These are phyloP conservation scores for Aporophyla nigra DNA, from an alignment of 2,888 invertebrate species.

Conservation along the genomic window DNA sequence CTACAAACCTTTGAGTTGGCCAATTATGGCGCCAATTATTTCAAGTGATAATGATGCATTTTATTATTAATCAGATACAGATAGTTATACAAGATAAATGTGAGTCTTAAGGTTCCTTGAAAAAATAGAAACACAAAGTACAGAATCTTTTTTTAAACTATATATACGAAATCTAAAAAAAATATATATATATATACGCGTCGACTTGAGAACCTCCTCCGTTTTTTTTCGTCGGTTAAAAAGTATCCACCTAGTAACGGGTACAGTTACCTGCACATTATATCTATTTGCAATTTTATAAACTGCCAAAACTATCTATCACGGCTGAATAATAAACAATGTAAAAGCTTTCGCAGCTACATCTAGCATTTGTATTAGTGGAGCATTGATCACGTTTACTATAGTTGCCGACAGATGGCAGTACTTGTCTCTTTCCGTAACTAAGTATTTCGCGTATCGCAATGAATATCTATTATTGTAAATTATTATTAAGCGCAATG, in stretches of 20 bases:
- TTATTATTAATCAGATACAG: not conserved
- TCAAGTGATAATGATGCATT: constrained; percentile 5
- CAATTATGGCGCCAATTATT: constrained; percentile 22
- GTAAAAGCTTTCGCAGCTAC: constrained; percentile 8
- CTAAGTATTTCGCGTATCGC: not conserved
- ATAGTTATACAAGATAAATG: not conserved
- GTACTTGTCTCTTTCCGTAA: constrained; percentile 7
- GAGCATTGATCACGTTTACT: constrained; percentile 2
- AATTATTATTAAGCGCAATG: not conserved
- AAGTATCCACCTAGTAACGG: not conserved
- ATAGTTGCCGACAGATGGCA: constrained; percentile 48
- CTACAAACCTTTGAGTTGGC: not conserved
- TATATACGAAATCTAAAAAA: too few species aligned
- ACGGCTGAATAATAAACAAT: not conserved
- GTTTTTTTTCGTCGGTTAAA: too few species aligned
- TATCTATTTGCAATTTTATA: not conserved
- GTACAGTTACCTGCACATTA: not conserved
- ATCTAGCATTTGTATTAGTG: constrained; percentile 1
- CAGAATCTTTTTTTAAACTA: not conserved
- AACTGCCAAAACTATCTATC: not conserved
- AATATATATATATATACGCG: too few species aligned
- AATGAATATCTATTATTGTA: not conserved
- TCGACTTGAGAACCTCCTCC: too few species aligned
- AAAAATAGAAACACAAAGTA: not conserved
- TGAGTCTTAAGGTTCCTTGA: not conserved